Percentiles rank a stretch among this genome's conserved stretches.
Evolutionary conservation across 2,888 invertebrate genomes (phyloP).

Genomic region (Thymelicus sylvestris): DNA sequence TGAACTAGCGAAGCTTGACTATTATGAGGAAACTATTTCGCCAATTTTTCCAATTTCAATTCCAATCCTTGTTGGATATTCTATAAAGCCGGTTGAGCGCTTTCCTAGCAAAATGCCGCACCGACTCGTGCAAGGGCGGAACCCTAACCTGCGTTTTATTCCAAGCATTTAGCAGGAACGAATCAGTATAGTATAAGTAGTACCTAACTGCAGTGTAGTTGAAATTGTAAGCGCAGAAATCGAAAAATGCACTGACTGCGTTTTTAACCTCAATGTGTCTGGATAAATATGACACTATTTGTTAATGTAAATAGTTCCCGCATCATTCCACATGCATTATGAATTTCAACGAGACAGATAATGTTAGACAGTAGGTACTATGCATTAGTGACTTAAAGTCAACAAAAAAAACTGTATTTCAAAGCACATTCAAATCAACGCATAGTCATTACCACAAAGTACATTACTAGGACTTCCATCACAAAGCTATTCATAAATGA

Average conservation of each 20-base stretch:
- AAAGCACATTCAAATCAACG: slow-evolving; percentile 33
- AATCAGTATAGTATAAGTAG: no score
- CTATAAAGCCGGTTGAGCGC: no score
- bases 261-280: not conserved
- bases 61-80: no score
- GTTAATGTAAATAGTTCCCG: not conserved
- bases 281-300: not conserved
- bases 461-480: slow-evolving; percentile 1
- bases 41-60: no score
- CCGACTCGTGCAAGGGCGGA: no score
- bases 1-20: no score
- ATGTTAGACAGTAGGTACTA: not conserved
- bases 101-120: no score
- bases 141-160: no score
- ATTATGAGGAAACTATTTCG: no score
- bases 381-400: not conserved
- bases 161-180: no score
- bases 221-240: not conserved
- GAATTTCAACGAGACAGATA: not conserved
- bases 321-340: not conserved
- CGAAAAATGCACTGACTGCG: not conserved
- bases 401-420: slow-evolving; percentile 2
- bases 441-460: slow-evolving; percentile 5
- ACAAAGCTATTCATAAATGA: slow-evolving; percentile 17
- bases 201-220: not conserved